Percentiles rank a stretch among this genome's conserved stretches.
phyloP scores from a whole-genome alignment of 2,888 invertebrate species.

The Terebella lapidaria region DNA sequence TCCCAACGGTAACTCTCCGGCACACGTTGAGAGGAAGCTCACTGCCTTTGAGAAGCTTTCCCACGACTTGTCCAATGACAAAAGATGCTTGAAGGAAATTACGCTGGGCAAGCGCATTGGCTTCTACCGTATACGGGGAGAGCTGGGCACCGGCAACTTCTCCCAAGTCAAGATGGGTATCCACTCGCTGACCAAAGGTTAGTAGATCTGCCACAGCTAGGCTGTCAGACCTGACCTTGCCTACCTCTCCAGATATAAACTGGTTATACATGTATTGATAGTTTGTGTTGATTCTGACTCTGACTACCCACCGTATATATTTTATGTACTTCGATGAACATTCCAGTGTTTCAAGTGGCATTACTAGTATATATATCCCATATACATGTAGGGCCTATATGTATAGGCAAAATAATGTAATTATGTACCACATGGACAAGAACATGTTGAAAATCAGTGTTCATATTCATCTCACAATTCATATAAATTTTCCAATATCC shows the following conservation, averaged over 20 bases:
- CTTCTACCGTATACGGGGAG: conserved; percentile 69
- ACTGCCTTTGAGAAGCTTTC: conserved; percentile 45
- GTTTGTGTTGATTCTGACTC: not conserved
- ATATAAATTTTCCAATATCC: too few relatives aligned
- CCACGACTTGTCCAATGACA: conserved; percentile 42
- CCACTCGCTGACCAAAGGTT: conserved; percentile 71
- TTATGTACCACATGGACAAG: too few relatives aligned
- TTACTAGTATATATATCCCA: too few relatives aligned
- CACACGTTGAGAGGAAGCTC: conserved; percentile 9
- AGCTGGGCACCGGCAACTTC: conserved; percentile 73
- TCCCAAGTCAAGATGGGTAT: conserved; percentile 72
- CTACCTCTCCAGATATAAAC: too few relatives aligned
- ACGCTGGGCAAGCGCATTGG: conserved; percentile 71
- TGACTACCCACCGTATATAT: not conserved
- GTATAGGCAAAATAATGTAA: too few relatives aligned
- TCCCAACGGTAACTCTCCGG: not conserved
- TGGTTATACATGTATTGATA: not conserved
- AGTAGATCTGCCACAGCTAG: too few relatives aligned
- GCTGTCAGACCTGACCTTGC: too few relatives aligned
- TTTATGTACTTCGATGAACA: too few relatives aligned
- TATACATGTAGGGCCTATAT: too few relatives aligned
- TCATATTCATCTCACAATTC: too few relatives aligned
- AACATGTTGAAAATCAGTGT: too few relatives aligned
- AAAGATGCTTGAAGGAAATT: conserved; percentile 58
- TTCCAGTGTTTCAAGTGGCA: too few relatives aligned